phyloP scores from a whole-genome alignment of 2,113 vertebrate species.

The Anoura caudifer region DNA sequence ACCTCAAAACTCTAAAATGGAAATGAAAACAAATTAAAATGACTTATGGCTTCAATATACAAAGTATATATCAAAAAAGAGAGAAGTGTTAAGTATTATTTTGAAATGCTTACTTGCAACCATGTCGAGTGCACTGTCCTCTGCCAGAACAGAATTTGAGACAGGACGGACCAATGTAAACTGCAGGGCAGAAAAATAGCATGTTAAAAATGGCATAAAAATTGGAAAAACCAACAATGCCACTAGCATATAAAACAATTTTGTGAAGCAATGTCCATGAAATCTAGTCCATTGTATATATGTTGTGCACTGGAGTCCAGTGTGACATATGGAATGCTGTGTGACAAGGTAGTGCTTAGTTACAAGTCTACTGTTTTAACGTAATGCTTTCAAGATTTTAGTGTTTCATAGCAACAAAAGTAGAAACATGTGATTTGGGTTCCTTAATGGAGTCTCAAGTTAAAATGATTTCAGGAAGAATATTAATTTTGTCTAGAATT shows the following conservation, averaged over 20 bases:
- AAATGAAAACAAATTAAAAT: background rate
- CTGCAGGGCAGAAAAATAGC: constrained; percentile 80
- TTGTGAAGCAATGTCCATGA: background rate
- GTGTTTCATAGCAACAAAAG: background rate
- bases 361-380: constrained; percentile 24
- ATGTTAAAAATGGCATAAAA: constrained; percentile 13
- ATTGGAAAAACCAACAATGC: background rate
- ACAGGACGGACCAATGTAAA: constrained; percentile 97
- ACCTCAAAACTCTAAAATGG: background rate
- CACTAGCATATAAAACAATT: background rate
- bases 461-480: constrained; percentile 10
- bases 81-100: constrained; percentile 26
- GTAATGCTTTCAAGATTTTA: constrained; percentile 31
- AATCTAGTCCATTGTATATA: background rate
- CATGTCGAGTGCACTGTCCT: constrained; percentile 95
- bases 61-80: background rate
- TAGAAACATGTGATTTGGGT: background rate
- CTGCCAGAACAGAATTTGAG: constrained; percentile 97
- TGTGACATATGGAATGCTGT: background rate
- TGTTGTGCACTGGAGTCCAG: background rate
- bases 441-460: background rate
- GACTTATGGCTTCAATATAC: background rate
- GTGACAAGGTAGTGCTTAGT: background rate
- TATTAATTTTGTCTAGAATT: background rate
- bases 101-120: constrained; percentile 92